These are phyloP conservation scores for Lasius platythorax DNA, from an alignment of 2,888 invertebrate genomes.

Conservation along the genomic window DNA sequence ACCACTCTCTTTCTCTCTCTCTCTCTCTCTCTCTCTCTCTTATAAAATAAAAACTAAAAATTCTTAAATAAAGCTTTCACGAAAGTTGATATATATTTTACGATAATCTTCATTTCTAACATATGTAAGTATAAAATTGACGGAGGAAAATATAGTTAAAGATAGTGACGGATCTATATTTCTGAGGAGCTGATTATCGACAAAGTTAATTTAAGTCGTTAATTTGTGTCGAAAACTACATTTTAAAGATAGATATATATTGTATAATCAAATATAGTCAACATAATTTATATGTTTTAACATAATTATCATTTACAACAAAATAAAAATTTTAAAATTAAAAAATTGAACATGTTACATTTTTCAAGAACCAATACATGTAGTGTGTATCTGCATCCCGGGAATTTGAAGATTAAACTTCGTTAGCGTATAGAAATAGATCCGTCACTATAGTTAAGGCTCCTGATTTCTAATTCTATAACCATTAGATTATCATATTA, in stretches of 20 bases:
- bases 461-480: neutral
- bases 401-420: neutral
- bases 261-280: neutral
- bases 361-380: neutral
- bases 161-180: neutral
- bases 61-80: neutral
- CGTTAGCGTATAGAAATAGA: neutral
- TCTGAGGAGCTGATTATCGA: neutral
- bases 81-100: neutral
- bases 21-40: neutral
- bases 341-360: neutral
- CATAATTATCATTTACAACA: conserved; percentile 4
- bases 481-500: neutral
- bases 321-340: conserved; percentile 2
- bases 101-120: neutral
- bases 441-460: neutral
- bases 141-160: neutral
- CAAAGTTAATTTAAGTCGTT: neutral
- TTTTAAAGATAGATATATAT: neutral
- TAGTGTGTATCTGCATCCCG: neutral
- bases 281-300: neutral
- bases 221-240: neutral
- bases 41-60: neutral
- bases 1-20: neutral
- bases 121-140: neutral